phyloP scores from a whole-genome alignment of 23 tunicate species.

The Halocynthia aurantium region DNA sequence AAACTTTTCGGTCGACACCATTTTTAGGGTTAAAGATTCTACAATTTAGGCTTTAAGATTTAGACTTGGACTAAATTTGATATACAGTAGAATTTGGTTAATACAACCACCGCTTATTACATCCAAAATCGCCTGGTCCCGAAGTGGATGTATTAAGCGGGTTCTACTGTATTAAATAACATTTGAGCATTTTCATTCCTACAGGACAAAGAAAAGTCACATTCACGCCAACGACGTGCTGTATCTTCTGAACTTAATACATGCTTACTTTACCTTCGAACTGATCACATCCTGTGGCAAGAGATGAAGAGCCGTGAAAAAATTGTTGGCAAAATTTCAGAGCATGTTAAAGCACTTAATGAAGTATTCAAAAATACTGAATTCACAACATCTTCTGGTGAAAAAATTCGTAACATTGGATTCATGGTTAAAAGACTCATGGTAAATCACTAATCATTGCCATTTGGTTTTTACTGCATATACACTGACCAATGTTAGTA shows the following conservation, averaged over 20 bases:
- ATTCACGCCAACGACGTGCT: constrained; percentile 34
- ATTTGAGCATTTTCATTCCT: too few species aligned
- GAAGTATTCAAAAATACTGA: constrained; percentile 39
- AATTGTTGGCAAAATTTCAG: constrained; percentile 63
- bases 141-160: too few species aligned
- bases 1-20: too few species aligned
- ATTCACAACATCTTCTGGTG: constrained; percentile 29
- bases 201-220: constrained; percentile 2
- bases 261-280: constrained; percentile 52
- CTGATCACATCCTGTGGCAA: constrained; percentile 55
- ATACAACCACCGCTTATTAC: too few species aligned
- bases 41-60: too few species aligned
- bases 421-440: constrained; percentile 62
- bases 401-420: constrained; percentile 36
- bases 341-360: constrained; percentile 84
- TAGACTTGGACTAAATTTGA: too few species aligned
- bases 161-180: too few species aligned
- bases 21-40: too few species aligned
- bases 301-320: constrained; percentile 39
- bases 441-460: constrained; percentile 26
- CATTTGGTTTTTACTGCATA: too few species aligned
- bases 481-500: too few species aligned
- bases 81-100: too few species aligned
- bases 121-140: too few species aligned
- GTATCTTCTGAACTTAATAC: constrained; percentile 31